These are phyloP conservation scores for Coryphaenoides rupestris DNA, from an alignment of 2,113 vertebrate genomes.

Conservation along the genomic window DNA sequence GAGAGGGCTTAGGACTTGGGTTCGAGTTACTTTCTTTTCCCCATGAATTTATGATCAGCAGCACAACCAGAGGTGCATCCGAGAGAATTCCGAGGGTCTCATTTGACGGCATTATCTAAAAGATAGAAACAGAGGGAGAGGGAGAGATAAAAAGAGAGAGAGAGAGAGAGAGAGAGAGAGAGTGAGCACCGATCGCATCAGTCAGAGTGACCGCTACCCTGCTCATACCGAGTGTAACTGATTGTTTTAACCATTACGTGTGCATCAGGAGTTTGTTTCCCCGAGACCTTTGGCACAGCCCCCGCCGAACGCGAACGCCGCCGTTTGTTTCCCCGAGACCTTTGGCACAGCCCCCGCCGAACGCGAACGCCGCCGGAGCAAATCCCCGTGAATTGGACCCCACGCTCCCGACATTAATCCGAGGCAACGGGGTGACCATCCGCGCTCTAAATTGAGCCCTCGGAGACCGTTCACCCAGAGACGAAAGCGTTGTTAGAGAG, in stretches of 20 bases:
- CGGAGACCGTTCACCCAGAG: conserved; percentile 69
- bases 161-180: too few relatives aligned
- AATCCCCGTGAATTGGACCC: conserved; percentile 67
- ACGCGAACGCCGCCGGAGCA: conserved; percentile 63
- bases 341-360: conserved; percentile 68
- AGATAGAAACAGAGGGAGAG: conserved; percentile 27
- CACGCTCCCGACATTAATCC: conserved; percentile 65
- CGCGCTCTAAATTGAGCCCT: conserved; percentile 76
- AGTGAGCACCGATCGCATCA: too few relatives aligned
- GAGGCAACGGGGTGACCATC: conserved; percentile 59
- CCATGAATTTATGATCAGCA: conserved; percentile 50
- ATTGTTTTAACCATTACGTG: conserved; percentile 63
- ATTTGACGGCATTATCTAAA: conserved; percentile 18
- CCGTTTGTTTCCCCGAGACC: too few relatives aligned
- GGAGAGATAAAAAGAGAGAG: conserved; percentile 8
- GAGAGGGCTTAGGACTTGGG: conserved; percentile 47
- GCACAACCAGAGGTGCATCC: conserved; percentile 38
- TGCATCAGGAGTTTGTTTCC: conserved; percentile 68
- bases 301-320: too few relatives aligned
- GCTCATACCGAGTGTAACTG: conserved; percentile 57
- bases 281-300: conserved; percentile 65
- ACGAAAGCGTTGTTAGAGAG: conserved; percentile 61
- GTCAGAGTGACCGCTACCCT: conserved; percentile 7
- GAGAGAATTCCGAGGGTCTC: conserved; percentile 21
- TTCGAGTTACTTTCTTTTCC: conserved; percentile 41